Percentiles rank a stretch among this genome's conserved stretches.
These are phyloP conservation scores for Criorhina ranunculi DNA, from an alignment of 2,888 invertebrate genomes.

Conservation along the genomic window DNA sequence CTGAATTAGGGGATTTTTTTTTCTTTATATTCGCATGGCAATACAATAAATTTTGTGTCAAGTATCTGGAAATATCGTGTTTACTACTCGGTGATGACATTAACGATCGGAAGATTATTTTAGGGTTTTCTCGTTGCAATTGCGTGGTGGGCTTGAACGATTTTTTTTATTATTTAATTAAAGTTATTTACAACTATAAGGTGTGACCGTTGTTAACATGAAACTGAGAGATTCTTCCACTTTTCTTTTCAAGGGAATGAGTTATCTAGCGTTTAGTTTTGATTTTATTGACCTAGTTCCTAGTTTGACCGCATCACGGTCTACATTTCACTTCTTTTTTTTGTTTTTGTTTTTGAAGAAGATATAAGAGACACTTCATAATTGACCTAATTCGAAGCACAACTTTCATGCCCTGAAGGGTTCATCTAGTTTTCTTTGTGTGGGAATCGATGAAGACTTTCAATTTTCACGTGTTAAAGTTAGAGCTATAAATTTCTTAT, in stretches of 20 bases:
- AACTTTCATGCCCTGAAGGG: slow-evolving; percentile 4
- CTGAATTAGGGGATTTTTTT: slow-evolving; percentile 12
- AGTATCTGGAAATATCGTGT: neutral
- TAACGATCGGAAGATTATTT: neutral
- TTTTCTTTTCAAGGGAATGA: too few relatives aligned
- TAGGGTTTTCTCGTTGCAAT: slow-evolving; percentile 3
- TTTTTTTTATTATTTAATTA: too few relatives aligned
- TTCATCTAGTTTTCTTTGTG: neutral
- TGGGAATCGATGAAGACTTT: too few relatives aligned
- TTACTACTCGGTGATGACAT: neutral
- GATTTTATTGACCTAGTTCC: neutral
- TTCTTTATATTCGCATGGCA: neutral
- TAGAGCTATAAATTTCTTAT: too few relatives aligned
- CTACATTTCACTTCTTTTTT: neutral
- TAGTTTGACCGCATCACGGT: neutral
- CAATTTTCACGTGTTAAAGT: too few relatives aligned
- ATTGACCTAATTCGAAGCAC: neutral
- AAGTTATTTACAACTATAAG: too few relatives aligned
- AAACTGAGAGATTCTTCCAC: too few relatives aligned
- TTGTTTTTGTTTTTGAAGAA: too few relatives aligned
- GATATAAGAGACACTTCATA: neutral
- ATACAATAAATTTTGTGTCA: neutral
- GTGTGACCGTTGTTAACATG: too few relatives aligned
- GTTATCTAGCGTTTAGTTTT: too few relatives aligned
- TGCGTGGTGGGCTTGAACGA: too few relatives aligned